phyloP scores from a whole-genome alignment of 2,797 vertebrate genomes.

The Bradypodion ventrale region DNA sequence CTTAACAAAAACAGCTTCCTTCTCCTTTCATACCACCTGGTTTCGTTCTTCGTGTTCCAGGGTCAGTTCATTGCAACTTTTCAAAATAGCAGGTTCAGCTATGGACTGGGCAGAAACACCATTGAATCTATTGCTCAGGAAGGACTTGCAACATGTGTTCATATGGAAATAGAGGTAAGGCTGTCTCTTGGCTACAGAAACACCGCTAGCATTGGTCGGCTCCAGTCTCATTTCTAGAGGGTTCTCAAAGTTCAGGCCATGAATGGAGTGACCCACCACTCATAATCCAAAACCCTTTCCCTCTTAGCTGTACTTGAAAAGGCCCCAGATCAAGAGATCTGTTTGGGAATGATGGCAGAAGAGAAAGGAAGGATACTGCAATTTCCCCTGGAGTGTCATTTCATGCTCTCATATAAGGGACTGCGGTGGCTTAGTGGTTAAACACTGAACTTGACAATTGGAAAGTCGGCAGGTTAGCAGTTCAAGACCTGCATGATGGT shows the following conservation, averaged over 20 bases:
- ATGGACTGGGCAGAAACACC: conserved; percentile 86
- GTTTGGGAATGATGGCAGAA: background rate
- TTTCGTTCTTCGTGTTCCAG: conserved; percentile 72
- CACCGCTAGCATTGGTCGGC: background rate
- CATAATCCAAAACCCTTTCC: background rate
- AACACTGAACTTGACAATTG: too few relatives aligned
- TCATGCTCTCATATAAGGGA: too few relatives aligned
- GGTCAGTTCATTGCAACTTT: conserved; percentile 89
- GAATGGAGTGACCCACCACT: too few relatives aligned
- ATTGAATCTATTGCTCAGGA: conserved; percentile 87
- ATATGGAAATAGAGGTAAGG: conserved; percentile 92
- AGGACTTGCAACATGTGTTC: conserved; percentile 88
- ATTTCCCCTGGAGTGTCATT: too few relatives aligned
- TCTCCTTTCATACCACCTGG: background rate
- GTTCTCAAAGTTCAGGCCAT: background rate
- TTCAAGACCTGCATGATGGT: too few relatives aligned
- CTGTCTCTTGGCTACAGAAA: background rate
- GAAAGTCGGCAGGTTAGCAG: too few relatives aligned
- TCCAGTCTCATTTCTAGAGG: background rate
- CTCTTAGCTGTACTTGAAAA: background rate
- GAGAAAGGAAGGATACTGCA: background rate
- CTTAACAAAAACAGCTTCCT: rapidly evolving
- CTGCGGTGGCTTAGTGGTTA: too few relatives aligned
- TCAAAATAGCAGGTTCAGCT: conserved; percentile 79
- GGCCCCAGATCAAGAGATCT: background rate